Evolutionary conservation across 1,140 invertebrate species (phyloP).

Genomic region (Cydia strobilella): DNA sequence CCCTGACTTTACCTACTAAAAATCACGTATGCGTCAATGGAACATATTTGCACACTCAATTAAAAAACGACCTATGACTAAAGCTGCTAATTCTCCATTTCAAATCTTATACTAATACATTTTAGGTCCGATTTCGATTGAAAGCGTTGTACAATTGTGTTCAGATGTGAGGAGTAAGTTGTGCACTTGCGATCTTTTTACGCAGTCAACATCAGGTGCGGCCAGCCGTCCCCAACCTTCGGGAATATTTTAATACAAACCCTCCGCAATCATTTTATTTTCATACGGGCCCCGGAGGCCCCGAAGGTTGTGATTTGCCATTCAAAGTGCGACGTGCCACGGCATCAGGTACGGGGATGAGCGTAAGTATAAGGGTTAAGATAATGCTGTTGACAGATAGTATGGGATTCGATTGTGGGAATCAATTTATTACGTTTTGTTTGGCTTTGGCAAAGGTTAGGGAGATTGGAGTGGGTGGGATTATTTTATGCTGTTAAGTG

Average conservation of each 20-base stretch:
- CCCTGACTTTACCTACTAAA: conserved; percentile 25
- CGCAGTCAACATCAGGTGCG: conserved; percentile 69
- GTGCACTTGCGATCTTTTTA: background rate
- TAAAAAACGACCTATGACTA: background rate
- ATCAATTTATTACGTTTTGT: conserved; percentile 54
- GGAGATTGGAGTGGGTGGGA: background rate
- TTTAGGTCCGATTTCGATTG: background rate
- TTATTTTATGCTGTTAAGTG: too few species aligned
- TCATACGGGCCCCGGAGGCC: conserved; percentile 74
- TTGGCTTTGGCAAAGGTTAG: conserved; percentile 29
- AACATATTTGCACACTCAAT: background rate
- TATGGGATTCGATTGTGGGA: conserved; percentile 52
- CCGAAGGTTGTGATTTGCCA: conserved; percentile 77
- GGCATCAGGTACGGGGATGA: conserved; percentile 73
- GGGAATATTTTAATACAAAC: conserved; percentile 77
- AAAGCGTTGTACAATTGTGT: background rate
- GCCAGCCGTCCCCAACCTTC: conserved; percentile 49
- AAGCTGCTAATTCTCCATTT: background rate
- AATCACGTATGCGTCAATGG: conserved; percentile 5
- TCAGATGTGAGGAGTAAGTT: background rate
- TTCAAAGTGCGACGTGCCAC: conserved; percentile 74
- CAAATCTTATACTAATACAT: background rate
- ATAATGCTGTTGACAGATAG: conserved; percentile 71
- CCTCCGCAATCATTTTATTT: conserved; percentile 79
- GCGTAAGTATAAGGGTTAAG: conserved; percentile 52